These are phyloP conservation scores for Lonchura striata DNA, from an alignment of 2,113 vertebrate genomes.

Conservation along the genomic window DNA sequence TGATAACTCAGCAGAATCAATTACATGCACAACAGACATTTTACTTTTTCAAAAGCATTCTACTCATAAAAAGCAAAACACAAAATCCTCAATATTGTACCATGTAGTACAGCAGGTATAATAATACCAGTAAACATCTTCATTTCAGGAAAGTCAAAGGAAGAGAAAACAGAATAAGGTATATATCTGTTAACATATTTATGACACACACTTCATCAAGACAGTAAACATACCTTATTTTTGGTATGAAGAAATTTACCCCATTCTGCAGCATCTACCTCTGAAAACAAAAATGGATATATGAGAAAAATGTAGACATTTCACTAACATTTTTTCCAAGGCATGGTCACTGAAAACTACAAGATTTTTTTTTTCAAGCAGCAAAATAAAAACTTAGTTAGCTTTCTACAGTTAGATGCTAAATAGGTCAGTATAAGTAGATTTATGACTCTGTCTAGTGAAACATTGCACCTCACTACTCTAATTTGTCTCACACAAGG, in stretches of 20 bases:
- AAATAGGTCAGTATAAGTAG: background rate
- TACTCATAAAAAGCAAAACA: background rate
- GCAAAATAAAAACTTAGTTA: background rate
- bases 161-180: background rate
- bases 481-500: background rate
- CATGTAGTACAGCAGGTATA: background rate
- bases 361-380: background rate
- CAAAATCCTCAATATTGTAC: background rate
- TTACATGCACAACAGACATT: background rate
- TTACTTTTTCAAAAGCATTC: background rate
- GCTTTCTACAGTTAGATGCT: background rate
- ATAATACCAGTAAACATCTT: background rate
- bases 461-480: background rate
- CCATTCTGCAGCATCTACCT: slow-evolving; percentile 94
- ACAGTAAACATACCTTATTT: slow-evolving; percentile 85
- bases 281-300: slow-evolving; percentile 75
- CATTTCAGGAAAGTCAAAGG: background rate
- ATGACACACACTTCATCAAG: background rate
- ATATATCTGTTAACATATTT: background rate
- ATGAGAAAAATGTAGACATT: background rate
- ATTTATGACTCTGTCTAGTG: background rate
- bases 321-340: background rate
- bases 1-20: background rate
- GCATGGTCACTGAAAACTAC: background rate
- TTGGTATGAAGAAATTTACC: slow-evolving; percentile 99